Base-by-base conservation (phyloP, 2,113 vertebrate genomes). In the Terrapene triunguis region DNA sequence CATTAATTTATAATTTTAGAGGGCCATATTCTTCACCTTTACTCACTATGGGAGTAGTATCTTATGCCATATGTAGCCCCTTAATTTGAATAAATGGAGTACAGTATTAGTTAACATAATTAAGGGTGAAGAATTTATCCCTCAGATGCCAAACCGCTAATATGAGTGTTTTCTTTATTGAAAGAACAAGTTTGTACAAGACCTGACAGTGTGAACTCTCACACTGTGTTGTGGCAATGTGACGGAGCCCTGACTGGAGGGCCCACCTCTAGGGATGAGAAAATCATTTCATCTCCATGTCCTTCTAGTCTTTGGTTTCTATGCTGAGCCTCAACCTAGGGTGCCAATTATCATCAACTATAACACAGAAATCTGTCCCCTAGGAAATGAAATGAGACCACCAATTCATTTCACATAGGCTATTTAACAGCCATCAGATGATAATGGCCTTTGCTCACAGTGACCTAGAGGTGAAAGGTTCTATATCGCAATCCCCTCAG, bases 11-110 rank as follows among this genome's bases (percentile, higher is more conserved):
- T 92, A 92, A 95, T 93, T 95, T 89, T 62, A 86, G 86, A 95
- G 51, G 74, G 48, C 78, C 78, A 80, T 35, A 84, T 89, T 96
- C 78, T 95, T 96, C 72, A 88, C 42, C 11, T 72, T 95, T 95
- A 92, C 92, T 82, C 57, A 95, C 92, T 80, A 89, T 32, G 47
- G 14, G 22, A 84, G 83, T 65, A 82, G 82, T 91, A 96, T 44
- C 13, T 94, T 86, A 93, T 89, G 92, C 81, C 38, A 9, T 92
- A 93, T 94, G 92, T 84, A 93, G 94, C 95, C 87, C 87, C 85
- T 94, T 93, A 89, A 95, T 95, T 97, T 97, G 53, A 88, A 95
- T n/a, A 94, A 86, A 91, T 94, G 89, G 96, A 96, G 89, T 88
- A 83, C n/a, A 83, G 32, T 38, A 84, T 90, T 95, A 91, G 94